A percentile compares a stretch with the other conserved stretches of the same genome.
Conservation (phyloP, 2,797 vertebrate genomes). For the Stomatorhinus walkeri region DNA sequence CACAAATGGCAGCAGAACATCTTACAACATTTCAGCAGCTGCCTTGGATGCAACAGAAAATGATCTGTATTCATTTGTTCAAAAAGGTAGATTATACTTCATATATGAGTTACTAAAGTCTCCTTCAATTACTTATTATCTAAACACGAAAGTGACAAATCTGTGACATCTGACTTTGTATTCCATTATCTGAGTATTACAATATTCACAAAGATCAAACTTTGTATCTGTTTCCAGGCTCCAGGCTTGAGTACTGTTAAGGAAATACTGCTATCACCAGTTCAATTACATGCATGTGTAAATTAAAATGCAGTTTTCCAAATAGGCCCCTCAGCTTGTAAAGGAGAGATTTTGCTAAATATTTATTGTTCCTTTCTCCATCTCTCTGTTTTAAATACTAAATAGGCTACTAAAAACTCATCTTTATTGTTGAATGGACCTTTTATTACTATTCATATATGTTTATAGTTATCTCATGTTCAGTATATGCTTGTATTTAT, state of each 20-base stretch:
- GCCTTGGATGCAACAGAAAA: background rate
- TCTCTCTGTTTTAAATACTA: background rate
- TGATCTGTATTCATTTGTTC: background rate
- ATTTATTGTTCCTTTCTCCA: background rate
- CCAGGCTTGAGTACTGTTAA: background rate
- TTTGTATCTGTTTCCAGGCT: background rate
- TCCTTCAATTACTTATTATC: background rate
- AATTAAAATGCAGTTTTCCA: background rate
- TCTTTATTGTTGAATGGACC: constrained; percentile 2
- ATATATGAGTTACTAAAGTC: background rate
- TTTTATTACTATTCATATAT: background rate
- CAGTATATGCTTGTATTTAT: background rate
- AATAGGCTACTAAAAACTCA: background rate
- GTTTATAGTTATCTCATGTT: background rate
- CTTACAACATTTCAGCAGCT: background rate
- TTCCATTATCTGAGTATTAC: background rate
- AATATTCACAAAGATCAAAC: background rate
- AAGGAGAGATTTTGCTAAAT: background rate
- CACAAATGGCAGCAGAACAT: background rate
- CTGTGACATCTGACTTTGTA: background rate
- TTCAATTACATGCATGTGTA: background rate
- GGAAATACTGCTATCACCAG: background rate
- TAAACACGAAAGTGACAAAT: background rate
- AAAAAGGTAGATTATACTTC: background rate
- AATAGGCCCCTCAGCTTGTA: background rate